phyloP scores from a whole-genome alignment of 2,888 invertebrate genomes.

The Orthonevra nobilis region DNA sequence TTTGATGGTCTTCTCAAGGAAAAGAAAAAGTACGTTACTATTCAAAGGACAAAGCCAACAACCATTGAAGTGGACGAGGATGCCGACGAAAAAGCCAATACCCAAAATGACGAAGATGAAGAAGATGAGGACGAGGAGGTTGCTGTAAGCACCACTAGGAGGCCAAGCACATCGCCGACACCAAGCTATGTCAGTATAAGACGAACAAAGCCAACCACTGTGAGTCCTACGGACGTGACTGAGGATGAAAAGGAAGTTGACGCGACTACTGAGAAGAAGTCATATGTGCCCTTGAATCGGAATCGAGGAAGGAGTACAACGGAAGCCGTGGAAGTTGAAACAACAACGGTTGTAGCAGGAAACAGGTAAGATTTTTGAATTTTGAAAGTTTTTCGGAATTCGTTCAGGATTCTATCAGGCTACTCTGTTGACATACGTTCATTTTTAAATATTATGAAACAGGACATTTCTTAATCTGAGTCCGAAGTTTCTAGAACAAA shows the following conservation, averaged over 20 bases:
- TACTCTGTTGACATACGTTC: too few species aligned
- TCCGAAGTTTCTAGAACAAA: too few species aligned
- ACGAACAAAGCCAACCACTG: slow-evolving; percentile 83
- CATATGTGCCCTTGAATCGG: slow-evolving; percentile 75
- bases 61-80: slow-evolving; percentile 76
- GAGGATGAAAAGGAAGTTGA: slow-evolving; percentile 55
- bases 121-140: slow-evolving; percentile 53
- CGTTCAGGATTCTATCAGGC: too few species aligned
- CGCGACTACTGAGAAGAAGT: slow-evolving; percentile 70
- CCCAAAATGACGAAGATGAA: slow-evolving; percentile 71
- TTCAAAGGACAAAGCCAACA: slow-evolving; percentile 83
- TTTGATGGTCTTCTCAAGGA: slow-evolving; percentile 79
- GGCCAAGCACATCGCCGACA: slow-evolving; percentile 76
- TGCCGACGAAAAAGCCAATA: slow-evolving; percentile 70
- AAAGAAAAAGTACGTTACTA: slow-evolving; percentile 85
- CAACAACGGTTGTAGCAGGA: slow-evolving; percentile 42
- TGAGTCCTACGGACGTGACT: slow-evolving; percentile 58
- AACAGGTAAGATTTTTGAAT: slow-evolving; percentile 32
- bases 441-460: too few species aligned
- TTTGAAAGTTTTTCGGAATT: too few species aligned
- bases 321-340: slow-evolving; percentile 40
- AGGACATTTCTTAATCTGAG: too few species aligned
- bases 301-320: slow-evolving; percentile 73
- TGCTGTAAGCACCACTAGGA: slow-evolving; percentile 54
- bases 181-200: slow-evolving; percentile 88